Evolutionary conservation across 2,888 invertebrate genomes (phyloP).

Genomic region (Cyclophora punctaria): DNA sequence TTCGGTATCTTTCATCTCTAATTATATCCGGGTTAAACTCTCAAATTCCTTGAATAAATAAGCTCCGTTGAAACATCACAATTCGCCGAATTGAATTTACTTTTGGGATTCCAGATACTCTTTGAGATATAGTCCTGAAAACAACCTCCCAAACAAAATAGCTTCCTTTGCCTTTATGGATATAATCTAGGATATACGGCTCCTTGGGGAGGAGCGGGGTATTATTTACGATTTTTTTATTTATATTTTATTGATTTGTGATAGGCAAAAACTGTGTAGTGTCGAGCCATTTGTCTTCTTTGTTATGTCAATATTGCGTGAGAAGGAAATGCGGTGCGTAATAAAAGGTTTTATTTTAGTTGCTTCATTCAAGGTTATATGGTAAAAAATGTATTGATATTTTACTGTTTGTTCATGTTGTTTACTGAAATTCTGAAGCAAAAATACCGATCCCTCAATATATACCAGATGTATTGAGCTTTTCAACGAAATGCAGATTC

Average conservation of each 20-base stretch:
- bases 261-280: constrained; percentile 2
- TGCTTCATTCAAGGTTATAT: too few species aligned
- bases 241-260: constrained; percentile 21
- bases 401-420: background rate
- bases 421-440: too few species aligned
- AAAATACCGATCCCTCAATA: too few species aligned
- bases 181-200: constrained; percentile 29
- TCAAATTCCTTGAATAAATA: constrained; percentile 17
- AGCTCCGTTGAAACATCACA: constrained; percentile 15
- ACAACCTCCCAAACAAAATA: constrained; percentile 32
- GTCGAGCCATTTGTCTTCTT: too few species aligned
- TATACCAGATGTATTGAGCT: too few species aligned
- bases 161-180: constrained; percentile 22
- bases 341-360: too few species aligned
- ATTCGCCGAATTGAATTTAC: constrained; percentile 25
- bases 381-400: background rate
- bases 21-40: constrained; percentile 19
- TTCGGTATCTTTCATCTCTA: constrained; percentile 16
- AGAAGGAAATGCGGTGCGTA: too few species aligned
- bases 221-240: constrained; percentile 26
- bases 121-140: constrained; percentile 12
- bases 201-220: constrained; percentile 18
- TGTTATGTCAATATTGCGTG: too few species aligned
- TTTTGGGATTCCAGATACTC: constrained; percentile 22
- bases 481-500: too few species aligned